Conservation (phyloP, 1,140 invertebrate species). For the Vanessa tameamea region DNA sequence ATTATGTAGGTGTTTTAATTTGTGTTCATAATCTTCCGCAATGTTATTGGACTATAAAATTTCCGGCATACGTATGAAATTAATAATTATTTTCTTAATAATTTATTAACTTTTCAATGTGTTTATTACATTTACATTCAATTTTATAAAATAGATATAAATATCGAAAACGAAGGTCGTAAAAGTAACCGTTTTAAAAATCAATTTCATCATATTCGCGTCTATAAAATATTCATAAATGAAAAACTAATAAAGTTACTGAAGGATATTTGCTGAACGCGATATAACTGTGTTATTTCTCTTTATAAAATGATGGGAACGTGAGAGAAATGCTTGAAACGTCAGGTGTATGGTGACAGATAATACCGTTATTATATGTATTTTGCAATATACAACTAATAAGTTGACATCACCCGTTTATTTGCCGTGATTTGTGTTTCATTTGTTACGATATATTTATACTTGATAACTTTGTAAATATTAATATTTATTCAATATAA, state of each 20-base stretch:
- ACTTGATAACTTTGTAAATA: slow-evolving; percentile 31
- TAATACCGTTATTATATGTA: slow-evolving; percentile 38
- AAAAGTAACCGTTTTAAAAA: background rate
- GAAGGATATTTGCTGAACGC: slow-evolving; percentile 5
- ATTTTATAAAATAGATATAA: no score
- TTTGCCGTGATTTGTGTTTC: slow-evolving; percentile 26
- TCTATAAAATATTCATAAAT: slow-evolving; percentile 1
- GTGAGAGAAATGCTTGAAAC: slow-evolving; percentile 38
- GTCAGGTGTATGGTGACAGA: slow-evolving; percentile 38
- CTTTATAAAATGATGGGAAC: slow-evolving; percentile 17
- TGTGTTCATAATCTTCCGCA: no score
- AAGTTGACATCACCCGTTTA: slow-evolving; percentile 26
- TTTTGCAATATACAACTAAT: slow-evolving; percentile 47
- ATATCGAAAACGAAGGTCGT: no score
- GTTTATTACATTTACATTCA: no score
- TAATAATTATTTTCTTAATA: no score
- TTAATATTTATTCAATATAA: slow-evolving; percentile 10
- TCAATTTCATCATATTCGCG: no score
- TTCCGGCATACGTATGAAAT: no score
- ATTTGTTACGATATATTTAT: background rate
- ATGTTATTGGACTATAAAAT: no score
- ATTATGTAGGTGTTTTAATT: no score
- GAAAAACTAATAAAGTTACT: slow-evolving; percentile 16
- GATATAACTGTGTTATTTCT: slow-evolving; percentile 13
- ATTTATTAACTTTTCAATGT: no score